Evolutionary conservation across 1,140 invertebrate genomes (phyloP), one percentile per base, ranked within the genome.

Genomic region (Hermatobates lingyangjiaoensis): DNA sequence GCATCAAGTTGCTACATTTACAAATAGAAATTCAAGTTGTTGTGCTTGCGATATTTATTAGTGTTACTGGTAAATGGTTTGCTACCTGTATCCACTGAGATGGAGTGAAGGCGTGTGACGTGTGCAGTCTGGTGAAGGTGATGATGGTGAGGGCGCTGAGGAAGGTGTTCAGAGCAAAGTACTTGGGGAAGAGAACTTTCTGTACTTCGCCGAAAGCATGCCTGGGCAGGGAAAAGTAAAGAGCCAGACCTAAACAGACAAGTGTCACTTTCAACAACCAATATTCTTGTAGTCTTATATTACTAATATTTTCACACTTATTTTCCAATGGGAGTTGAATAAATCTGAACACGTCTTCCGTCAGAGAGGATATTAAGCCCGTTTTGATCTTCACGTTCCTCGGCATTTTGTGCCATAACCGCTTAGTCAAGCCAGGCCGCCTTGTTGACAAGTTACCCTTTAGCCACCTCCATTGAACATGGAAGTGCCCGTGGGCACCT

Each of bases 131-230:
- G 1, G 74, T 66, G 59, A 77, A 85, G 15, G 79, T 74, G 1
- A 83, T 66, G 7, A 87, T 70, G 3, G 81, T 83, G 7, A 75
- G 71, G 12, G 85, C 70, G 60, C 81, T 85, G 15, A 87, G 66
- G 51, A 76, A 62, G 0, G 79, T 73, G 59, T 87, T 88, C 40
- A 86, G 66, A 3, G 80, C 73, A 65, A 87, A 88, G 63, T 87
- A 89, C 58, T 80, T 77, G 3, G 85, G 85, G 64, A 89, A 89
- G n/a, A 89, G 65, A 15, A 86, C 76, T 52, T 80, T 77, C 63
- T 89, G 86, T 3, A 88, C 82, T 56, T 79, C 75, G 0, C 83
- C 83, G 64, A 89, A 89, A 30, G 76, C 77, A 59, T 87, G 84
- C 18, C 86, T 73, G 0, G 83, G 81, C 45, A 89, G 67, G 1